Conservation (phyloP, 1,140 invertebrate species). For the Bombyx mori region DNA sequence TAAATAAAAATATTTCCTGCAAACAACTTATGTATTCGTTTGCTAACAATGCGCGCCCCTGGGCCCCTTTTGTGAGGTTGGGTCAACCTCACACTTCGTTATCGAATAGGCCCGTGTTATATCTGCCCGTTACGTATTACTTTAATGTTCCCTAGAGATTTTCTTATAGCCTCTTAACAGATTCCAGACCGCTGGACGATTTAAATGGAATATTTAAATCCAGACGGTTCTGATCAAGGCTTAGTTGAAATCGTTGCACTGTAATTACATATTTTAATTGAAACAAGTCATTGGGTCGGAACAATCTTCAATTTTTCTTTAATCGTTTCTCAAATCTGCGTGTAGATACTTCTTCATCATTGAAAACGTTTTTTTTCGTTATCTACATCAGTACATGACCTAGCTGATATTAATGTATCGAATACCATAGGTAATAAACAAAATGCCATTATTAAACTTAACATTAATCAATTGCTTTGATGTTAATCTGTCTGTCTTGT, state of each 20-base stretch:
- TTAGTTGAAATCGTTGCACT: slow-evolving; percentile 3
- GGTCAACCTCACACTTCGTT: slow-evolving; percentile 58
- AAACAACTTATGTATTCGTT: slow-evolving; percentile 62
- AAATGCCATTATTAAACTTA: too few relatives aligned
- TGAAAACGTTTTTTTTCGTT: too few relatives aligned
- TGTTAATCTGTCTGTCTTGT: too few relatives aligned
- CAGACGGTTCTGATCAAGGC: slow-evolving; percentile 37
- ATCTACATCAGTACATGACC: too few relatives aligned
- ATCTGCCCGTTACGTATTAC: slow-evolving; percentile 59
- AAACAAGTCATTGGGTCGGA: too few relatives aligned
- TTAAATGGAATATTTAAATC: slow-evolving; percentile 59
- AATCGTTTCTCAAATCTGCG: too few relatives aligned
- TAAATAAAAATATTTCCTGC: slow-evolving; percentile 65
- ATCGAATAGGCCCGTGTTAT: slow-evolving; percentile 57
- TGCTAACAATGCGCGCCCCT: slow-evolving; percentile 50
- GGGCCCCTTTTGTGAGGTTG: slow-evolving; percentile 46
- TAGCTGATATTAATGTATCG: too few relatives aligned
- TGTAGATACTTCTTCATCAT: too few relatives aligned
- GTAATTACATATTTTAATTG: too few relatives aligned
- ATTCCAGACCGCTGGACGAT: slow-evolving; percentile 54
- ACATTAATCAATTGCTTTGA: too few relatives aligned
- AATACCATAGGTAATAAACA: too few relatives aligned
- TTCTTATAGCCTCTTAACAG: slow-evolving; percentile 45
- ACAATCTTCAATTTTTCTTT: too few relatives aligned
- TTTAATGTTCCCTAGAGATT: slow-evolving; percentile 54